These are phyloP conservation scores for Nomada fucata DNA, from an alignment of 2,888 invertebrate genomes.

Conservation along the genomic window DNA sequence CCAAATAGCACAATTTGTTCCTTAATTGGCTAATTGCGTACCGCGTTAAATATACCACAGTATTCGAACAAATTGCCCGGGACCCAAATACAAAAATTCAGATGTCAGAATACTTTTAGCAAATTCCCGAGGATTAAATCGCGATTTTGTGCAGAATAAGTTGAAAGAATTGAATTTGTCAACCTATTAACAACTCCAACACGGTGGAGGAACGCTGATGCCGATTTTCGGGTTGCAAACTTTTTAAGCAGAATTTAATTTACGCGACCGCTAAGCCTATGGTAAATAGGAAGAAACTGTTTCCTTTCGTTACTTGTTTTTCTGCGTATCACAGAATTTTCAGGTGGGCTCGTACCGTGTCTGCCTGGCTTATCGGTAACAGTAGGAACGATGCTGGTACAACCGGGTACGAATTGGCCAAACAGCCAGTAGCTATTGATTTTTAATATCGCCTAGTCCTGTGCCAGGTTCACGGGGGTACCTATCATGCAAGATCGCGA, in stretches of 20 bases:
- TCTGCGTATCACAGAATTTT: slow-evolving; percentile 4
- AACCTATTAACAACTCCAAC: background rate
- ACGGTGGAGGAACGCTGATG: slow-evolving; percentile 1
- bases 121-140: background rate
- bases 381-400: slow-evolving; percentile 49
- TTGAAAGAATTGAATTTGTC: background rate
- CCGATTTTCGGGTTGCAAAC: slow-evolving; percentile 9
- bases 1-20: too few species aligned
- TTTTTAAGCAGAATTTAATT: slow-evolving; percentile 12
- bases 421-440: slow-evolving; percentile 65
- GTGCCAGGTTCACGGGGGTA: slow-evolving; percentile 66
- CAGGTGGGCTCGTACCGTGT: slow-evolving; percentile 6
- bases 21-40: background rate
- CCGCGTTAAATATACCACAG: background rate
- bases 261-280: background rate
- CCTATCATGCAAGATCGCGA: slow-evolving; percentile 62
- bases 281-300: slow-evolving; percentile 22
- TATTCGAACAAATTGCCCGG: slow-evolving; percentile 23
- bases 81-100: background rate
- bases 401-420: slow-evolving; percentile 61
- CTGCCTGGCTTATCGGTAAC: background rate
- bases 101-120: background rate
- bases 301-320: background rate
- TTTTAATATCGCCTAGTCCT: slow-evolving; percentile 67
- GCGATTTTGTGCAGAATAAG: background rate